phyloP scores from a whole-genome alignment of 2,888 invertebrate species.

The Pycnomerus fuliginosus region DNA sequence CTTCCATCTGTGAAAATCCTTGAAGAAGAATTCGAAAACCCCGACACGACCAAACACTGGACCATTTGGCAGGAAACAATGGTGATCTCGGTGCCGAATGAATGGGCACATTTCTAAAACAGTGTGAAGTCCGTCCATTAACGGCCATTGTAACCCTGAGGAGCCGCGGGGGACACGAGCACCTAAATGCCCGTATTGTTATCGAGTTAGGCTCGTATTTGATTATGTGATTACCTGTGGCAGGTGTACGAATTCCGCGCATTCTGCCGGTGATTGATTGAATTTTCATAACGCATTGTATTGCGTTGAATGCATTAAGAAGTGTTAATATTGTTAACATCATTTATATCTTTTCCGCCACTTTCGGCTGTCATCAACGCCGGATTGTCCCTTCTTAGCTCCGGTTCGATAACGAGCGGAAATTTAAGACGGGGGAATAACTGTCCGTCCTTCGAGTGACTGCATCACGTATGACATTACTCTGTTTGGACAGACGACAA shows the following conservation, averaged over 20 bases:
- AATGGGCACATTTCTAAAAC: slow-evolving; percentile 54
- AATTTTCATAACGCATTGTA: slow-evolving; percentile 34
- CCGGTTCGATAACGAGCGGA: no score
- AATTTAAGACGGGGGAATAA: no score
- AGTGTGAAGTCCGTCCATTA: slow-evolving; percentile 52
- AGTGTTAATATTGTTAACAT: slow-evolving; percentile 40
- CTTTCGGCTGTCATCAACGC: slow-evolving; percentile 6
- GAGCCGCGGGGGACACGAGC: slow-evolving; percentile 37
- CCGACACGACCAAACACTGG: slow-evolving; percentile 31
- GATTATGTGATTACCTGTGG: slow-evolving; percentile 50
- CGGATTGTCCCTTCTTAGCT: no score
- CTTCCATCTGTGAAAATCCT: no score
- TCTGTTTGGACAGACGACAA: slow-evolving; percentile 45
- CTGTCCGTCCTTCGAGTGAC: no score
- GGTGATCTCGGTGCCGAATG: slow-evolving; percentile 34
- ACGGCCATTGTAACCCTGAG: slow-evolving; percentile 38
- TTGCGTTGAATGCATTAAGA: slow-evolving; percentile 32
- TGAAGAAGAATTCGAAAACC: no score
- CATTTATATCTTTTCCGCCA: slow-evolving; percentile 16
- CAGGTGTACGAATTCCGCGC: slow-evolving; percentile 47
- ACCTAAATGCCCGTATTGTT: slow-evolving; percentile 50
- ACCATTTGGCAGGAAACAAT: slow-evolving; percentile 36
- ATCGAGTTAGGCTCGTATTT: slow-evolving; percentile 50
- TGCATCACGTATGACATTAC: slow-evolving; percentile 40
- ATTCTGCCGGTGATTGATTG: slow-evolving; percentile 44